Percentiles rank a stretch among this genome's conserved stretches.
Conservation (phyloP, 2,113 vertebrate genomes). For the Anas platyrhynchos region DNA sequence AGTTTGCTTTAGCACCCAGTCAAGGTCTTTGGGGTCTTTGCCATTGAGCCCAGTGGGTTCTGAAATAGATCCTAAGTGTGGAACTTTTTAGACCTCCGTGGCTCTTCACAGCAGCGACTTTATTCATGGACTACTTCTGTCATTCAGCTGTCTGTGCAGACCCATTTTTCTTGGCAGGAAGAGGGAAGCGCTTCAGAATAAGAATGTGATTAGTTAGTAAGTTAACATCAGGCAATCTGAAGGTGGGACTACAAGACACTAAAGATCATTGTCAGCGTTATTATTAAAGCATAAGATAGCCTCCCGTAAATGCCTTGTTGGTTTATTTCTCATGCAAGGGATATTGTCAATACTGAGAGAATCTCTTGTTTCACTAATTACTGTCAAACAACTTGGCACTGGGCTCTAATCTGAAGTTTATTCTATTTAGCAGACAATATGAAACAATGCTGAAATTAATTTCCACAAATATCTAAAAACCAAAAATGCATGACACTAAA, state of each 20-base stretch:
- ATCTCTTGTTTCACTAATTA: background rate
- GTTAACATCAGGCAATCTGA: background rate
- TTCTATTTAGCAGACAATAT: background rate
- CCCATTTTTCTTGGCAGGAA: background rate
- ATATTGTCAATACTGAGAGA: background rate
- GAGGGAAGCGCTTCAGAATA: background rate
- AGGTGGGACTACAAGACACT: background rate
- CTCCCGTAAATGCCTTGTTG: background rate
- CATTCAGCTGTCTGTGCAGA: background rate
- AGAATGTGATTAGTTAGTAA: background rate
- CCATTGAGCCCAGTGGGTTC: background rate
- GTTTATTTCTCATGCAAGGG: background rate
- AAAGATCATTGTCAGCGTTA: background rate
- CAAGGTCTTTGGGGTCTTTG: background rate
- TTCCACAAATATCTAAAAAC: background rate
- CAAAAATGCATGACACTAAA: background rate
- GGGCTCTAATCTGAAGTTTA: background rate
- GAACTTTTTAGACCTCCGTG: background rate
- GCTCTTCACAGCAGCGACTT: background rate
- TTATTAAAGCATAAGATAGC: background rate
- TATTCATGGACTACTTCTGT: background rate
- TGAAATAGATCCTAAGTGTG: background rate
- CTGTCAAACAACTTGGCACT: background rate
- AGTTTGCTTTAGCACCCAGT: background rate
- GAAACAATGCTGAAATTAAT: background rate